Base-by-base conservation (phyloP, 2,113 vertebrate species). In the Solenodon paradoxus region DNA sequence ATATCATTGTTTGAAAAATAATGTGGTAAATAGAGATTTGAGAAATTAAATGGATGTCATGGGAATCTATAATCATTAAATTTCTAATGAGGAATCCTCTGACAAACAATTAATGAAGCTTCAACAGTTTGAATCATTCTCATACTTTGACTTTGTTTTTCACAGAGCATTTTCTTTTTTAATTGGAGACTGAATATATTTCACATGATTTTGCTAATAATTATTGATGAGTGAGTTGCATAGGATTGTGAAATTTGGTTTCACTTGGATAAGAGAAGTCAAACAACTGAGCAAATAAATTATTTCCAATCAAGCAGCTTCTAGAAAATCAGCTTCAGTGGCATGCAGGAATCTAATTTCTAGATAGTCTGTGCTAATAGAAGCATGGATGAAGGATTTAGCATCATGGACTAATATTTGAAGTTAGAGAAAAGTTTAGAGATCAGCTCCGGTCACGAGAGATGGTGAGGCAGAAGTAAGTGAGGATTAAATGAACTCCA, bases 121-220 rank as follows among this genome's bases (percentile, higher is more conserved):
- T 95, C 86, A 94, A 32, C 42, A 40, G 69, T 96, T 92, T 93
- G 64, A 97, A 68, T 97, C 68, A 79, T 96, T 88, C 64, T 88
- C 49, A 94, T 96, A 83, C 85, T 93, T 91, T 94, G 61, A 71
- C 40, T 97, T 93, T 79, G 78, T 91, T 94, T 66, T 38, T 89
- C 95, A 71, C 55, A 51, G 84, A 42, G 9, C n/a, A 89, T 90
- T 92, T 85, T 94, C 55, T 94, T 81, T n/a, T 95, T 94, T 75
- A 97, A 96, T 96, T 97, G 51, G 10, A 86, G 63, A 35, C 26
- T 86, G 68, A 88, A 77, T 97, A 89, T 93, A 97, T 96, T 95
- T 96, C 47, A 96, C 94, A 94, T 89, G 49, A 89, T 83, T 69
- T 84, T 96, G 61, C 93, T 96, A 95, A 92, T 95, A 96, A 96